Base-by-base conservation (phyloP, 2,797 vertebrate species). In the Sternotherus odoratus region DNA sequence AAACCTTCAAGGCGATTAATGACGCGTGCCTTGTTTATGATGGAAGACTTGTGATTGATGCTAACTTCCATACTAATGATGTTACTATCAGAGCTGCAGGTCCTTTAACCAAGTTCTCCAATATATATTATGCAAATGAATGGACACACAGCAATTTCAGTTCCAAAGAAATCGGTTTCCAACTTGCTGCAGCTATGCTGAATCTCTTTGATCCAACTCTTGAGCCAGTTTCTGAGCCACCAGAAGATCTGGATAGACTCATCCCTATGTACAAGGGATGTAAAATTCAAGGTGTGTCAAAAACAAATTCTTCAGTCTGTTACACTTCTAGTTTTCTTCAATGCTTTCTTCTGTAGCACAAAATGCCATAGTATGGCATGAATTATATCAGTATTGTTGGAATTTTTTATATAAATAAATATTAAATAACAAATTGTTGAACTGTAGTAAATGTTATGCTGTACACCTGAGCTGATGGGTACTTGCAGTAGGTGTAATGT, bases 61-160 rank as follows among this genome's bases (percentile, higher is more conserved):
- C 97, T 19, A 54, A 93, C 17, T 99, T 99, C 95, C 94, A 94
- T 72, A 99, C 99, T 94, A 98, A 97, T 1, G 99, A 99, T 91
- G 30, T 95, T 12, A 92, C 96, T 88, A 98, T 99, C 94, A 98
- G 93, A 72, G 99, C 98, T 2, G 99, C 99, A 3, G 99, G 99
- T 9, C 97, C 99, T 30, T 97, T 99, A 92, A 99, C 99, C 66
- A 99, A 99, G 87, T 99, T 98, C 97, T 98, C 99, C 85, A 98
- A 98, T 30, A 91, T 97, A 36, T 99, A 99, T 90, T 97, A 98
- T 21, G 92, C 97, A 6, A 98, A 98, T 9, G 98, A 98, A n/a
- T 98, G 98, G 98, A 98, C 98, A 24, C 98, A 99, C 75, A 97
- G 94, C 90, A 95, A 96, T 97, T 99, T 99, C 97, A 99, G 80